Percentiles rank a stretch among this genome's conserved stretches.
phyloP scores from a whole-genome alignment of 2,797 vertebrate genomes.

The Sebastolobus altivelis region DNA sequence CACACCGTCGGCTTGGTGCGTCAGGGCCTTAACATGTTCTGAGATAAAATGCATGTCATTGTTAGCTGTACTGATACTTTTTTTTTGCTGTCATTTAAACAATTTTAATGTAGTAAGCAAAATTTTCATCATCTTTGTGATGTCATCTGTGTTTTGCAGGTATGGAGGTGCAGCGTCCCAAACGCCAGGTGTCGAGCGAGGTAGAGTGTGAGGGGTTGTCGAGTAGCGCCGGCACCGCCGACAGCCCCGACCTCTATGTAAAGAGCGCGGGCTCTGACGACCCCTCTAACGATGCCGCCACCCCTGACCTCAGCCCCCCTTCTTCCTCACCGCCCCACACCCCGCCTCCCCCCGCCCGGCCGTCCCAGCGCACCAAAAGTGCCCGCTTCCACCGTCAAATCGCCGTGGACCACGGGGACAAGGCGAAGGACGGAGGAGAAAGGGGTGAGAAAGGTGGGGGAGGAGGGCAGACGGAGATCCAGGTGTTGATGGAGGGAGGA shows the following conservation, averaged over 20 bases:
- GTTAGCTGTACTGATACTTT: not conserved
- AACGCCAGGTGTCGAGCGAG: conserved; percentile 92
- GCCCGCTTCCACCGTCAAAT: conserved; percentile 93
- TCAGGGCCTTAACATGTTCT: not conserved
- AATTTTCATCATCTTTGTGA: not conserved
- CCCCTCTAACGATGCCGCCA: conserved; percentile 92
- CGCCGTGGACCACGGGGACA: conserved; percentile 91
- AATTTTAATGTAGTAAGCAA: not conserved
- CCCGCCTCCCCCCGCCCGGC: conserved; percentile 78
- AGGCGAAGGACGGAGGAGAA: conserved; percentile 83
- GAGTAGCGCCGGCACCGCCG: conserved; percentile 90
- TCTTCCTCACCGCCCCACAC: conserved; percentile 89
- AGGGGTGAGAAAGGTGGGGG: conserved; percentile 73
- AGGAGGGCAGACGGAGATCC: conserved; percentile 89
- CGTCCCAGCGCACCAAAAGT: conserved; percentile 87
- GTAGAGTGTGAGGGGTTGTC: conserved; percentile 92
- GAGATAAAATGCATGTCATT: not conserved
- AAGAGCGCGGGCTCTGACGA: conserved; percentile 88
- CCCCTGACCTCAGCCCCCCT: conserved; percentile 92
- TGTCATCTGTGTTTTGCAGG: conserved; percentile 79
- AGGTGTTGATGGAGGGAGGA: conserved; percentile 93
- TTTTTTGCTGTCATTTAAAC: not conserved
- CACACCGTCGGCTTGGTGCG: too few relatives aligned
- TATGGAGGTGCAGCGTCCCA: conserved; percentile 94
- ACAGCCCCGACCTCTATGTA: conserved; percentile 95